Evolutionary conservation across 2,888 invertebrate species (phyloP).

Genomic region (Sesia bembeciformis): DNA sequence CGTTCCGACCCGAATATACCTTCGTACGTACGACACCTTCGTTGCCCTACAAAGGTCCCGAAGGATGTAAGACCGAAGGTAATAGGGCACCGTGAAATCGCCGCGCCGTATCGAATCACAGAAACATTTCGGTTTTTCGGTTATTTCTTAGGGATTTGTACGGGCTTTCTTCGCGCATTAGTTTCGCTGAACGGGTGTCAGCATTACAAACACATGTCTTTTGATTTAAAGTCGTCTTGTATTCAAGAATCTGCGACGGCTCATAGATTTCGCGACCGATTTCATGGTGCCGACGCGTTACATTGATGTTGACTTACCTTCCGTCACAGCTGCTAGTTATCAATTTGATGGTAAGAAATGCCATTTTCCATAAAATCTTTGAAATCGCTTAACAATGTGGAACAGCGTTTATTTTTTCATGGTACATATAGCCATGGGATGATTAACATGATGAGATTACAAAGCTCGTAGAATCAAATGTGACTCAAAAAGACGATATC

Average conservation of each 20-base stretch:
- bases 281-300: constrained; percentile 66
- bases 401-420: too few species aligned
- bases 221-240: constrained; percentile 51
- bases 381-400: too few species aligned
- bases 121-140: constrained; percentile 76
- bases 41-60: constrained; percentile 17
- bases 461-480: too few species aligned
- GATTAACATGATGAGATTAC: too few species aligned
- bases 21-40: constrained; percentile 45
- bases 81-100: constrained; percentile 69
- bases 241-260: constrained; percentile 51
- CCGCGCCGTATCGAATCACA: constrained; percentile 63
- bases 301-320: constrained; percentile 74
- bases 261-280: constrained; percentile 67
- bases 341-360: constrained; percentile 20
- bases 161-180: constrained; percentile 72
- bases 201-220: constrained; percentile 68
- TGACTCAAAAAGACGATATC: too few species aligned
- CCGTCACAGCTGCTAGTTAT: constrained; percentile 70
- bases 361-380: too few species aligned
- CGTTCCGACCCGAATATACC: constrained; percentile 55
- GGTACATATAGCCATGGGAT: too few species aligned
- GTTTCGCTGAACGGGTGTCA: constrained; percentile 68
- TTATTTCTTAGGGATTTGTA: constrained; percentile 74
- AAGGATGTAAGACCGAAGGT: constrained; percentile 31